These are phyloP conservation scores for Sus cebifrons DNA, from an alignment of 2,797 vertebrate species.

Conservation along the genomic window DNA sequence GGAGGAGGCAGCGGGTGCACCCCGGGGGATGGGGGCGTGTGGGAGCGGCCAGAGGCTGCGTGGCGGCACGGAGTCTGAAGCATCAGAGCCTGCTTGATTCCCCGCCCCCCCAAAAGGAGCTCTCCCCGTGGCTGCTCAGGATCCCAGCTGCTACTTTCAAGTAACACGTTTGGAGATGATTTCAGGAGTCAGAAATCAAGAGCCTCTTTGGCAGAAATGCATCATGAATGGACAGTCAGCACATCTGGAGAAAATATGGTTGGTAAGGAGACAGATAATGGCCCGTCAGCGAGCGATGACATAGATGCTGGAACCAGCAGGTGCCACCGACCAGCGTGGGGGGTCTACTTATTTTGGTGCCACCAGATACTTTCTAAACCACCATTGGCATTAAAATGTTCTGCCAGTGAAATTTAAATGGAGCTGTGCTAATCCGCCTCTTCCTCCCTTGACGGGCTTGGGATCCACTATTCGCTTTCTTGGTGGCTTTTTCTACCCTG, in stretches of 20 bases:
- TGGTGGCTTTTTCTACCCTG: accelerated
- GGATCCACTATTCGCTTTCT: accelerated
- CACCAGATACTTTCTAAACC: accelerated
- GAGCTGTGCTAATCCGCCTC: accelerated
- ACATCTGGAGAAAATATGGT: neutral
- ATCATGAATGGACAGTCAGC: neutral
- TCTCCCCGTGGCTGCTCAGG: neutral
- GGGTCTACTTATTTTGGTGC: accelerated
- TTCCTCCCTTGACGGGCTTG: accelerated
- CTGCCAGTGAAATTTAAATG: accelerated
- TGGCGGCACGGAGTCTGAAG: accelerated
- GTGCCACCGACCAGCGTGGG: accelerated
- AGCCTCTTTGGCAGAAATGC: neutral
- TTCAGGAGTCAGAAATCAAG: slow-evolving; percentile 37
- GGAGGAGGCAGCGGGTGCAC: accelerated
- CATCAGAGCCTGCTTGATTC: neutral
- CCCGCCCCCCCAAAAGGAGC: neutral
- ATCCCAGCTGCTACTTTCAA: accelerated
- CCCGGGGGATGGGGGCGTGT: too few species aligned
- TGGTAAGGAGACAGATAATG: accelerated
- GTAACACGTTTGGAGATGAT: neutral
- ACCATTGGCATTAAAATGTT: accelerated
- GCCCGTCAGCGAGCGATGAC: accelerated
- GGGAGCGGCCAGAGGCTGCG: accelerated
- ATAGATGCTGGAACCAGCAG: accelerated